phyloP scores from a whole-genome alignment of 2,888 invertebrate species.

The Calameuta filiformis region DNA sequence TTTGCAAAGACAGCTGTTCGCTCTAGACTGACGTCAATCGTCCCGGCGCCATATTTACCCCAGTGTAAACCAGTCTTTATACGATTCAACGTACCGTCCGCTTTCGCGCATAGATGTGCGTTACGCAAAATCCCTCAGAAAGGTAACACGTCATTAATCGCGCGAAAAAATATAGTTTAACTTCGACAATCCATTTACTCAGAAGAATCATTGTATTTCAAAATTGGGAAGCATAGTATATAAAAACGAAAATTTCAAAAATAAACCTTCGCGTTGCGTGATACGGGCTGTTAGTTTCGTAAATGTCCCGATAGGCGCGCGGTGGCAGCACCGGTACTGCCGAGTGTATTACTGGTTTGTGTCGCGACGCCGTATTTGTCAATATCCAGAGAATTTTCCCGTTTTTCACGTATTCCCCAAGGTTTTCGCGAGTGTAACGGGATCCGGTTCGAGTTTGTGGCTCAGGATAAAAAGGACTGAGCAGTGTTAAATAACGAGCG shows the following conservation, averaged over 20 bases:
- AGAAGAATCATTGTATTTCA: background rate
- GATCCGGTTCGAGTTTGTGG: background rate
- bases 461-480: background rate
- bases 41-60: background rate
- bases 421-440: background rate
- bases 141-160: background rate
- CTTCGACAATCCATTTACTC: background rate
- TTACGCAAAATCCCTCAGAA: background rate
- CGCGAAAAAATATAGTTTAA: background rate
- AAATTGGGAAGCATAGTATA: background rate
- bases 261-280: background rate
- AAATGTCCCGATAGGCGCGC: conserved; percentile 12
- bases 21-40: background rate
- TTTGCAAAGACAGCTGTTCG: background rate
- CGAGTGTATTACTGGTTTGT: conserved; percentile 33
- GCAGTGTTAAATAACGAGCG: background rate
- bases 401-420: conserved; percentile 33
- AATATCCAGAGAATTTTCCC: conserved; percentile 48
- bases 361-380: conserved; percentile 60
- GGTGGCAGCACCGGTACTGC: conserved; percentile 36
- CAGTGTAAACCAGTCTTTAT: background rate
- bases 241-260: background rate
- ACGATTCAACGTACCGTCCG: background rate
- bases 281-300: background rate
- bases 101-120: too few relatives aligned